phyloP scores from a whole-genome alignment of 2,888 invertebrate species.

The Phyto melanocephala region DNA sequence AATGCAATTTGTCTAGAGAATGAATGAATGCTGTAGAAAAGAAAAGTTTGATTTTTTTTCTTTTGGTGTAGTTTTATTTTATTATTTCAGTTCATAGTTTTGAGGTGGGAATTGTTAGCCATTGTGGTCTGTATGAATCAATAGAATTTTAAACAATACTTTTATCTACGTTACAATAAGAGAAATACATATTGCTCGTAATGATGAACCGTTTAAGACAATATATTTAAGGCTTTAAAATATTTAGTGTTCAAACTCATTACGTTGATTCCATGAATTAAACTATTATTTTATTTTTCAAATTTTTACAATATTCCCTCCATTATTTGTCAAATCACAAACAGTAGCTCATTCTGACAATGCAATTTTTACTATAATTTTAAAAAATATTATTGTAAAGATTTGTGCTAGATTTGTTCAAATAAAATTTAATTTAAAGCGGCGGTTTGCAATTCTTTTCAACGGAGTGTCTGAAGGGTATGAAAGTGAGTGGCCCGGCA shows the following conservation, averaged over 20 bases:
- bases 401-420: slow-evolving; percentile 22
- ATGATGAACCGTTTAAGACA: slow-evolving; percentile 44
- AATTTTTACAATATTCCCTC: neutral
- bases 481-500: slow-evolving; percentile 50
- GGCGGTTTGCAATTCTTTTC: neutral
- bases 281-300: neutral
- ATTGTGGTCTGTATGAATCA: slow-evolving; percentile 49
- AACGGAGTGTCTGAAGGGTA: neutral
- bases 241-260: neutral
- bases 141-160: slow-evolving; percentile 3
- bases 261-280: slow-evolving; percentile 29
- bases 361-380: slow-evolving; percentile 40
- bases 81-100: slow-evolving; percentile 9
- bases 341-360: slow-evolving; percentile 58
- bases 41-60: slow-evolving; percentile 46
- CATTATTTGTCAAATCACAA: slow-evolving; percentile 32
- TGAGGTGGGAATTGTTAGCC: slow-evolving; percentile 53
- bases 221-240: slow-evolving; percentile 48
- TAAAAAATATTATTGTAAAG: slow-evolving; percentile 4
- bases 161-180: slow-evolving; percentile 26
- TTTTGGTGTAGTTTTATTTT: neutral
- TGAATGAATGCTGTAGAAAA: slow-evolving; percentile 30
- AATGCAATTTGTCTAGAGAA: slow-evolving; percentile 55
- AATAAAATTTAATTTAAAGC: neutral
- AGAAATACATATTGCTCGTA: slow-evolving; percentile 34